Evolutionary conservation across 1,140 invertebrate species (phyloP).

Genomic region (Linepithema humile): DNA sequence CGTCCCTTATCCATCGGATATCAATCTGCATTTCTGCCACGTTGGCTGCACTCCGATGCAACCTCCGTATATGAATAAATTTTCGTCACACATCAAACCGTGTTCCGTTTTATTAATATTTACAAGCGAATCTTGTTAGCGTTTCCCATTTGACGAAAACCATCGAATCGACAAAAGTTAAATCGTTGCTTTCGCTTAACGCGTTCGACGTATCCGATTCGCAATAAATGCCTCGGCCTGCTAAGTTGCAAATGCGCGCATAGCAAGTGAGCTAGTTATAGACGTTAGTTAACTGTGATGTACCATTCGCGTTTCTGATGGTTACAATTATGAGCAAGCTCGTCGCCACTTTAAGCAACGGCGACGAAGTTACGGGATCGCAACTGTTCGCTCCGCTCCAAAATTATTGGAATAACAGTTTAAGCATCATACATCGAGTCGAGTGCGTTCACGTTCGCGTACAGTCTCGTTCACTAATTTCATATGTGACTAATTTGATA

Average conservation of each 20-base stretch:
- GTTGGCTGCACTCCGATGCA: not conserved
- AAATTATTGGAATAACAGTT: conserved; percentile 50
- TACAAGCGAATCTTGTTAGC: not conserved
- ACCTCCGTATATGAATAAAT: not conserved
- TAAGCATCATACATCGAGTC: conserved; percentile 32
- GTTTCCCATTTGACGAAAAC: not conserved
- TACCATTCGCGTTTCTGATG: conserved; percentile 21
- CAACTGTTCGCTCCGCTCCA: conserved; percentile 26
- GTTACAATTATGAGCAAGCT: conserved; percentile 48
- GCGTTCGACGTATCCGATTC: not conserved
- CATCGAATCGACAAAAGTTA: conserved; percentile 20
- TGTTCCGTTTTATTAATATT: conserved; percentile 27
- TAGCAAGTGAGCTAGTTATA: conserved; percentile 43
- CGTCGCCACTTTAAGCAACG: conserved; percentile 23
- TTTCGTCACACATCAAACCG: not conserved
- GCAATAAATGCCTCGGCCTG: not conserved
- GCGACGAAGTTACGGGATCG: conserved; percentile 32
- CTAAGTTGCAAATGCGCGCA: conserved; percentile 24
- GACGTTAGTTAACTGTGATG: conserved; percentile 44
- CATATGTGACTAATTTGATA: conserved; percentile 7
- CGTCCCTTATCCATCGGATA: too few relatives aligned
- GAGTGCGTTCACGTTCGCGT: not conserved
- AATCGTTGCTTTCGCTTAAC: conserved; percentile 1
- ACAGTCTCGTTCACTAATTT: not conserved
- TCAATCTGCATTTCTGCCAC: not conserved